These are phyloP conservation scores for Drosophila infuscata DNA, from an alignment of 2,888 invertebrate genomes.

Conservation along the genomic window DNA sequence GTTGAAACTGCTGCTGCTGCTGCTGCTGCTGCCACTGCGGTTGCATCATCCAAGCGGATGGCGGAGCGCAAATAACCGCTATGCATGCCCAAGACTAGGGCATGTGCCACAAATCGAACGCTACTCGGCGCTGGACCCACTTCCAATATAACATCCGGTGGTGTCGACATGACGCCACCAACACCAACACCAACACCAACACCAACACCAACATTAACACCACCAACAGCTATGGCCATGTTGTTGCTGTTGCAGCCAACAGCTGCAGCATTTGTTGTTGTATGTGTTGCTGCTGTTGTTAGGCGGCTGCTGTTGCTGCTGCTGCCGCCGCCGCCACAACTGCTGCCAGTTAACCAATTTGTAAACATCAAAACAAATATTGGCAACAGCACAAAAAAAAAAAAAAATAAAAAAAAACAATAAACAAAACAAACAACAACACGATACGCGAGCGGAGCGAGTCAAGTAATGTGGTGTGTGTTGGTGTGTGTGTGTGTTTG, in stretches of 20 bases:
- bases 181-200: constrained; percentile 3
- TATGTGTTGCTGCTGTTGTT: constrained; percentile 20
- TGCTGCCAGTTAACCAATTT: constrained; percentile 84
- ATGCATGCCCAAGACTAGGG: constrained; percentile 88
- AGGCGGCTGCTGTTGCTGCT: constrained; percentile 29
- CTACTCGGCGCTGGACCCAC: constrained; percentile 87
- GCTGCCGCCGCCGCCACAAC: constrained; percentile 35
- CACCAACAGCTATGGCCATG: constrained; percentile 2
- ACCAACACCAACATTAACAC: neutral
- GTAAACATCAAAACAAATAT: constrained; percentile 82
- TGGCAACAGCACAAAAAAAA: constrained; percentile 8
- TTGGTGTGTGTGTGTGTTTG: neutral
- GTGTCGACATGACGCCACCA: constrained; percentile 75
- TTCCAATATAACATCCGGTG: constrained; percentile 88
- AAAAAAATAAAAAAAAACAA: constrained; percentile 13
- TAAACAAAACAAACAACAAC: constrained; percentile 12
- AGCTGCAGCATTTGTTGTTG: constrained; percentile 21
- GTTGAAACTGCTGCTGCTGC: constrained; percentile 25
- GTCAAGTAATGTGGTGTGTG: neutral
- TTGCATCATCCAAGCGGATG: constrained; percentile 85
- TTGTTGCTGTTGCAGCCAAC: constrained; percentile 24
- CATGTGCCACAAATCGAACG: constrained; percentile 89
- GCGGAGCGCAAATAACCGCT: constrained; percentile 90
- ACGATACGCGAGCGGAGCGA: neutral
- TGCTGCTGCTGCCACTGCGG: constrained; percentile 29